Base-by-base conservation (phyloP, 2,888 invertebrate species). In the Epistrophe eligans region DNA sequence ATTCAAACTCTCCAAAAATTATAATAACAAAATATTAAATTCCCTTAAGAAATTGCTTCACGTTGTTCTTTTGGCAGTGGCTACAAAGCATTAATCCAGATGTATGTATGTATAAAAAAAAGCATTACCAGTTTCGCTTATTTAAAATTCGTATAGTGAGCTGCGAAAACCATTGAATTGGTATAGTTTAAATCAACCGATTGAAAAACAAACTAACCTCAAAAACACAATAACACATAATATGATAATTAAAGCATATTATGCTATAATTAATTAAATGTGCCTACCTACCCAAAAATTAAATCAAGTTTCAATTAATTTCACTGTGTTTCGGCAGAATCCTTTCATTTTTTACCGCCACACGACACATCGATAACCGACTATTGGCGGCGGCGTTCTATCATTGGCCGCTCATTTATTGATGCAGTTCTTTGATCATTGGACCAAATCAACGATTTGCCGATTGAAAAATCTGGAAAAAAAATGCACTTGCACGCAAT, bases 401-500 rank as follows among this genome's bases (percentile, higher is more conserved):
- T 72, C 70, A 62, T 6, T 60, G 66, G 13, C 24, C 58, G 50
- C 55, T 70, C 71, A 67, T 77, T 9, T 6, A 83, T 79, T 83
- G 79, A 73, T 77, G 50, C 35, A 60, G 67, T 50, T 32, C 50
- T 48, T 35, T 45, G 72, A 19, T 57, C 71, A 66, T 19, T 74
- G 67, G 48, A 70, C 45, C 60, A 76, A 79, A 83, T 62, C 60
- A 58, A 64, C 70, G 24, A 79, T 79, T 77, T 67, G 48, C 55
- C 70, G 70, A 70, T 71, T 73, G 48, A 79, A 76, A 79, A 79
- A 79, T 71, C 74, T 79, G 77, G 35, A 62, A 74, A 79, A 24
- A 77, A 79, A 83, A 83, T 76, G 71, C 76, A 84, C 84, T 84
- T 77, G 76, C 58, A 72, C 71, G 60, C 84, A 84, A 84, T 79